Conservation (phyloP, 1,140 invertebrate genomes). For the Plodia interpunctella region DNA sequence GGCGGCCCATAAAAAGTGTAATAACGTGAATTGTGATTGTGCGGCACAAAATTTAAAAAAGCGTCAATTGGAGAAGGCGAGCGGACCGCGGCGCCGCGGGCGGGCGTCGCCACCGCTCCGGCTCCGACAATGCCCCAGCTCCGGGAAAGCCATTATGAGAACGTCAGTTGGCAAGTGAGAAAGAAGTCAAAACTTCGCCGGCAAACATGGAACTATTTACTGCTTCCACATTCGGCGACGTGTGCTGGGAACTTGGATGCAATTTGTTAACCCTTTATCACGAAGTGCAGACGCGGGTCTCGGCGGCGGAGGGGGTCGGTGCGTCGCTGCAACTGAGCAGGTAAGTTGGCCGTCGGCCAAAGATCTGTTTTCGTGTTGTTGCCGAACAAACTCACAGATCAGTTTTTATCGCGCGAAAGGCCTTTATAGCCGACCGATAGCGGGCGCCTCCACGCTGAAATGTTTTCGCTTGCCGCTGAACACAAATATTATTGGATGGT, state of each 20-base stretch:
- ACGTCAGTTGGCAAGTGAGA: slow-evolving; percentile 50
- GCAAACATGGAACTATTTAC: slow-evolving; percentile 63
- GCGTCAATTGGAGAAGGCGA: slow-evolving; percentile 39
- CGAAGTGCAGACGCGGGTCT: slow-evolving; percentile 25
- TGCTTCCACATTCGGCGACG: slow-evolving; percentile 51
- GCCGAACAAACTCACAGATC: slow-evolving; percentile 70
- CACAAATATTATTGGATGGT: slow-evolving; percentile 66
- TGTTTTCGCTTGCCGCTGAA: slow-evolving; percentile 61
- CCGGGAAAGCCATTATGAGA: slow-evolving; percentile 45
- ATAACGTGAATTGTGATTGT: slow-evolving; percentile 52
- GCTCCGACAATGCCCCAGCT: slow-evolving; percentile 35
- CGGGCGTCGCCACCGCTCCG: slow-evolving; percentile 19
- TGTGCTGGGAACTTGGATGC: slow-evolving; percentile 51
- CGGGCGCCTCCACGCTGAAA: slow-evolving; percentile 43
- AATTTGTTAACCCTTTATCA: slow-evolving; percentile 67
- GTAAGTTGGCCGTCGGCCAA: slow-evolving; percentile 71
- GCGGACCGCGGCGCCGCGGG: slow-evolving; percentile 39
- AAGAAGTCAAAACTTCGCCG: slow-evolving; percentile 62
- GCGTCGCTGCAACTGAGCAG: slow-evolving; percentile 45
- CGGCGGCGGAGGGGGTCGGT: slow-evolving; percentile 19
- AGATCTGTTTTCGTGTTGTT: slow-evolving; percentile 72
- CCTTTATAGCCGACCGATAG: slow-evolving; percentile 71
- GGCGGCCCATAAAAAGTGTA: slow-evolving; percentile 50
- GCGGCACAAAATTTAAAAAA: slow-evolving; percentile 56
- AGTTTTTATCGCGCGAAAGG: slow-evolving; percentile 76